Conservation (phyloP, 2,888 invertebrate species). For the Machimus rusticus region DNA sequence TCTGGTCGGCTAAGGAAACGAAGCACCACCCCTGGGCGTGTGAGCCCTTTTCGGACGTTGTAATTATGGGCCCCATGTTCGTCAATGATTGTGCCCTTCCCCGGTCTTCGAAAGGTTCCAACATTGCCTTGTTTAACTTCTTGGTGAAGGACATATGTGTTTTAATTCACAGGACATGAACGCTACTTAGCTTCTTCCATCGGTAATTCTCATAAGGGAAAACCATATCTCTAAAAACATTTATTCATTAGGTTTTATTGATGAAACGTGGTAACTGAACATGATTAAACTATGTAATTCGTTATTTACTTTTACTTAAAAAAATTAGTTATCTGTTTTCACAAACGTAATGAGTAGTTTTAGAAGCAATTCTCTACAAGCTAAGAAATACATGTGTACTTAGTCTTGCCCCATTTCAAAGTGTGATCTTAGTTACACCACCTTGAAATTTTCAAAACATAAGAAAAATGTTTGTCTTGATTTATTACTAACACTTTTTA, state of each 20-base stretch:
- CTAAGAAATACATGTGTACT: too few species aligned
- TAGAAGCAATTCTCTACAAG: too few species aligned
- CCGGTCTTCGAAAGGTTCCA: neutral
- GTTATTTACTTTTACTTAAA: too few species aligned
- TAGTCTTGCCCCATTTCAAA: too few species aligned
- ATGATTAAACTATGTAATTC: neutral
- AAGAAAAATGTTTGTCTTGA: too few species aligned
- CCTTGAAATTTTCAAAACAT: too few species aligned
- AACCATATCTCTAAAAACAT: neutral
- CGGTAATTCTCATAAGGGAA: neutral
- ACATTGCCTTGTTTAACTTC: neutral
- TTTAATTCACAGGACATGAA: neutral
- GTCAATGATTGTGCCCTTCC: neutral
- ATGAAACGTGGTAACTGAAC: neutral
- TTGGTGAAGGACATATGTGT: neutral
- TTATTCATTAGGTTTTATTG: neutral
- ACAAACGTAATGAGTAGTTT: too few species aligned
- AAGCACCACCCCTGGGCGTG: neutral
- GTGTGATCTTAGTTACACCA: too few species aligned
- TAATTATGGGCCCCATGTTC: neutral
- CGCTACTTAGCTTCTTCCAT: neutral
- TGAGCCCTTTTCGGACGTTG: neutral
- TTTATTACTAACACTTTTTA: too few species aligned
- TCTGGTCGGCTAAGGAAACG: too few species aligned
- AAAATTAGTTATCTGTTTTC: too few species aligned